Conservation (phyloP, 1,140 invertebrate genomes). For the Drosophila asahinai region DNA sequence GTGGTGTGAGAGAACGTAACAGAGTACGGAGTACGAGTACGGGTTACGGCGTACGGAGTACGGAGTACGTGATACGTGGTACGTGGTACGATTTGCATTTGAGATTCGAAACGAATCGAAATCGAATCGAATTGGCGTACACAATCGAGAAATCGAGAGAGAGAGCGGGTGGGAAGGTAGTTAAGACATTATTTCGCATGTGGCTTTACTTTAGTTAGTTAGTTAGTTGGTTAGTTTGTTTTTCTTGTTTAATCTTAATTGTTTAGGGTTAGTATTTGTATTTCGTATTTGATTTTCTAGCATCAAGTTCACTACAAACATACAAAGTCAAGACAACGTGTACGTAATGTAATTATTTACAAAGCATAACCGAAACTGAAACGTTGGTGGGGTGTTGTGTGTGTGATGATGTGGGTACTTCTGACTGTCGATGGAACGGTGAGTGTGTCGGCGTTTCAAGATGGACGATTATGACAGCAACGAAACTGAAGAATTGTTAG, state of each 20-base stretch:
- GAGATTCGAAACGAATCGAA: constrained; percentile 65
- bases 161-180: constrained; percentile 76
- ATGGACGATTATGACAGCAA: constrained; percentile 63
- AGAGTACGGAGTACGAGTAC: constrained; percentile 28
- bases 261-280: constrained; percentile 64
- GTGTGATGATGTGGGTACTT: constrained; percentile 8
- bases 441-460: constrained; percentile 38
- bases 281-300: constrained; percentile 69
- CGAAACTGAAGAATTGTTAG: constrained; percentile 77
- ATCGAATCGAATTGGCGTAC: constrained; percentile 58
- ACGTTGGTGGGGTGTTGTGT: constrained; percentile 41
- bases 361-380: constrained; percentile 79
- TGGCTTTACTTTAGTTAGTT: constrained; percentile 55
- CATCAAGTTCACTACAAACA: constrained; percentile 79
- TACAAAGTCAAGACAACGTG: constrained; percentile 78
- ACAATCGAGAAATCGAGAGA: constrained; percentile 62
- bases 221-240: constrained; percentile 49
- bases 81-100: constrained; percentile 42
- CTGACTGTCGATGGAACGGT: constrained; percentile 22
- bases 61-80: constrained; percentile 23
- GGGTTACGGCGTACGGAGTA: constrained; percentile 33
- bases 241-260: constrained; percentile 60
- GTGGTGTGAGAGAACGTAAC: constrained; percentile 48
- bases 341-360: constrained; percentile 80
- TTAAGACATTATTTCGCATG: constrained; percentile 77